Base-by-base conservation (phyloP, 2,888 invertebrate genomes). In the Catocala fraxini region DNA sequence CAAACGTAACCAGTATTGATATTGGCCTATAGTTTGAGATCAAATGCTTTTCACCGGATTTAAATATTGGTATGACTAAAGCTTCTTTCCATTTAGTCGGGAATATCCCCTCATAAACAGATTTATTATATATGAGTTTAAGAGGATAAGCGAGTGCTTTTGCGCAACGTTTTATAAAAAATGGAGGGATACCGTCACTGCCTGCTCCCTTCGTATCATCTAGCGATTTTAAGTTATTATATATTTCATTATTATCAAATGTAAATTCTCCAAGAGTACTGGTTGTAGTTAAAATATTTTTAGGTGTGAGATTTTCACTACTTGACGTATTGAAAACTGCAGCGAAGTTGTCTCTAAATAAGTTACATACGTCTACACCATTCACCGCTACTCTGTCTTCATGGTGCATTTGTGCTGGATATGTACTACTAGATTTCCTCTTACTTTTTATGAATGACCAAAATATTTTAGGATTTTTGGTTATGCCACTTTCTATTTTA, bases 401-500 rank as follows among this genome's bases (percentile, higher is more conserved):
- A 15, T 15, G 15, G 15, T 15, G 15, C 15, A 15, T 15, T 15
- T 15, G 15, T 15, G 15, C 15, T 15, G 15, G 15, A 15, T 15
- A 15, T 15, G 15, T 15, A 15, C 15, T 15, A 15, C 15, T 15
- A 15, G 15, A 15, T 15, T 15, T 15, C 15, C 15, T 15, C 15
- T 15, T 15, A 15, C 15, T 15, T 15, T 15, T 56, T 11, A 56
- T 56, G 25, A 25, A 56, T 25, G 55, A 15, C 55, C 47, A 56
- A 39, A 56, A 56, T 11, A 39, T 13, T 35, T 56, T 56, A 15
- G 55, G 48, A 41, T 56, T 56, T 25, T 48, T 45, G 45, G 15
- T 15, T 15, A 15, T 15, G 15, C 15, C 15, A 15, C 15, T 15
- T 15, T 15, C 15, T 15, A 15, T 57, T 0, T 43, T 33, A 1